Conservation (phyloP, 2,888 invertebrate genomes). For the Phanerotoma sp. region DNA sequence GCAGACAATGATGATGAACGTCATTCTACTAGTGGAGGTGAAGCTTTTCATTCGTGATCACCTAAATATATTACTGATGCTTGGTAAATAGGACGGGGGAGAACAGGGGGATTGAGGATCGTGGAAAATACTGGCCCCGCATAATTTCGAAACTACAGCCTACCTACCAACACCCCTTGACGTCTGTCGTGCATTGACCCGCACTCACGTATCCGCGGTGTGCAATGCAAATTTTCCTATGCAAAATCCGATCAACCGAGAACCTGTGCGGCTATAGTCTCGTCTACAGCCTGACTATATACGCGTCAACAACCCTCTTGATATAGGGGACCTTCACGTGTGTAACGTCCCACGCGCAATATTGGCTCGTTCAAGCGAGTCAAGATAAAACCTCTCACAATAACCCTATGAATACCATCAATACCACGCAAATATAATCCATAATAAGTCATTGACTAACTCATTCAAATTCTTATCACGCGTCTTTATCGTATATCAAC, state of each 20-base stretch:
- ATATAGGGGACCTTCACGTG: neutral
- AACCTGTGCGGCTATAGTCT: slow-evolving; percentile 11
- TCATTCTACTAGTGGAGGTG: slow-evolving; percentile 6
- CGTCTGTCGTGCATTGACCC: slow-evolving; percentile 14
- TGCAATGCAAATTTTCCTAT: slow-evolving; percentile 46
- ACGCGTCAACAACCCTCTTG: slow-evolving; percentile 3
- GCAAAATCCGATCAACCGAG: slow-evolving; percentile 43
- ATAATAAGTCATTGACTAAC: slow-evolving; percentile 17
- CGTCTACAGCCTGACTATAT: neutral
- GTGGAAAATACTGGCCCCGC: slow-evolving; percentile 13
- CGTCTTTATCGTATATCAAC: neutral
- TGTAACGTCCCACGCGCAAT: slow-evolving; percentile 10
- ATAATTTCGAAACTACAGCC: slow-evolving; percentile 11
- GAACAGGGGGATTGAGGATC: slow-evolving; percentile 1
- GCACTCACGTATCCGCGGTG: slow-evolving; percentile 34
- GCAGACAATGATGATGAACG: slow-evolving; percentile 11
- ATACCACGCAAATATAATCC: slow-evolving; percentile 17
- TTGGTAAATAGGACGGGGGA: slow-evolving; percentile 24
- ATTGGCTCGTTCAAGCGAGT: slow-evolving; percentile 18
- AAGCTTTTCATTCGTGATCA: slow-evolving; percentile 6
- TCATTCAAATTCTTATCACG: slow-evolving; percentile 4
- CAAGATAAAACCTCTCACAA: slow-evolving; percentile 17
- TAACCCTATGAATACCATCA: slow-evolving; percentile 20
- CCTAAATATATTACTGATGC: slow-evolving; percentile 34
- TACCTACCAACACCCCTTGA: neutral